phyloP scores from a whole-genome alignment of 2,797 vertebrate species.

The Etheostoma perlongum region DNA sequence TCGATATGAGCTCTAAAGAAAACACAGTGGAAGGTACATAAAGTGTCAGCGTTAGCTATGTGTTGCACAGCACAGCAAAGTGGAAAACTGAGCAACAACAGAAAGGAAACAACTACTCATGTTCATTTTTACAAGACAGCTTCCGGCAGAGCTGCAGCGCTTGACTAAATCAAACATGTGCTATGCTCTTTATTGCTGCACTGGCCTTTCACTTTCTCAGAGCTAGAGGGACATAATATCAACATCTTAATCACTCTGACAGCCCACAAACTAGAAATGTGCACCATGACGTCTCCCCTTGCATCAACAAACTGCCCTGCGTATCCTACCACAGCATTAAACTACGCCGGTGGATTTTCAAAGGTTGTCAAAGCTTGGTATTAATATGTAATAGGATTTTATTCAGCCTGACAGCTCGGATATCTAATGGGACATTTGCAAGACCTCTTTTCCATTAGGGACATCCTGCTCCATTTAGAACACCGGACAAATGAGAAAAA shows the following conservation, averaged over 20 bases:
- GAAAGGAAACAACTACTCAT: too few species aligned
- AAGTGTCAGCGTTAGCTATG: too few species aligned
- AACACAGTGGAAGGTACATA: too few species aligned
- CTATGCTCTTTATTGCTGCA: constrained; percentile 26
- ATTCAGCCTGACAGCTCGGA: constrained; percentile 42
- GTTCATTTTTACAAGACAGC: too few species aligned
- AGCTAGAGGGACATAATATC: constrained; percentile 12
- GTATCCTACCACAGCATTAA: not conserved
- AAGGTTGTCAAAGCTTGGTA: not conserved
- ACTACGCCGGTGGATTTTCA: not conserved
- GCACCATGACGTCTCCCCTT: not conserved
- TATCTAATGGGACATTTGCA: constrained; percentile 29
- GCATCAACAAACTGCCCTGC: constrained; percentile 17
- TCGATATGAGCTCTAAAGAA: not conserved
- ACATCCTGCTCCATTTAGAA: constrained; percentile 37
- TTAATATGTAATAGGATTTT: constrained; percentile 30
- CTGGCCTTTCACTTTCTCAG: not conserved
- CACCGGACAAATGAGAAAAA: constrained; percentile 44
- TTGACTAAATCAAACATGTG: constrained; percentile 29
- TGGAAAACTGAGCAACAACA: too few species aligned
- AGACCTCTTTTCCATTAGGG: constrained; percentile 50
- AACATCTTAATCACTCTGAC: constrained; percentile 44
- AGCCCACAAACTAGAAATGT: constrained; percentile 8
- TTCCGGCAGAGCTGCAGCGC: not conserved
- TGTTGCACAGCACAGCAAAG: too few species aligned